Evolutionary conservation across 2,113 vertebrate genomes (phyloP).

Genomic region (Anoura caudifer): DNA sequence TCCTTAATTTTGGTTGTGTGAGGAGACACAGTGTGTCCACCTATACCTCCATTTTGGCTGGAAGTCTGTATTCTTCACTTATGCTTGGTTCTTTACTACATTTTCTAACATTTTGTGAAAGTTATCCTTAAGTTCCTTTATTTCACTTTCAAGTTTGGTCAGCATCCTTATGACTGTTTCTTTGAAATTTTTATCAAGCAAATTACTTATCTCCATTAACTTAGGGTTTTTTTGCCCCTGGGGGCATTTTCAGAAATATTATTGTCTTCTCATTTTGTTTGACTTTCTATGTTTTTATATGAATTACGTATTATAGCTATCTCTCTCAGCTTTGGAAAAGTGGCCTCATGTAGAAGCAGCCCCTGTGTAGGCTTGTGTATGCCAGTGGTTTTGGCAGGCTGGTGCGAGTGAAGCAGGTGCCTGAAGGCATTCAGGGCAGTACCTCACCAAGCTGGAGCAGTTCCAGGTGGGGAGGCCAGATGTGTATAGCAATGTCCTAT

Average conservation of each 20-base stretch:
- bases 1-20: too few relatives aligned
- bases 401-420: neutral
- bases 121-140: neutral
- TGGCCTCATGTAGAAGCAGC: neutral
- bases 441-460: neutral
- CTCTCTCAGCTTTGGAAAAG: neutral
- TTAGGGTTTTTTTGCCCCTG: neutral
- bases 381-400: neutral
- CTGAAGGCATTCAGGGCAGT: neutral
- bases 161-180: neutral
- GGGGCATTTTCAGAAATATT: neutral
- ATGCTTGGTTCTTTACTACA: neutral
- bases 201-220: neutral
- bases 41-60: too few relatives aligned
- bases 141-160: neutral
- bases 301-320: neutral
- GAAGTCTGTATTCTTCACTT: neutral
- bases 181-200: neutral
- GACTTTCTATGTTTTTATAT: neutral
- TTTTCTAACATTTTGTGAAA: neutral
- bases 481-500: neutral
- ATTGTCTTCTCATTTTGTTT: neutral
- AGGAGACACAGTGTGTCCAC: too few relatives aligned
- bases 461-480: neutral
- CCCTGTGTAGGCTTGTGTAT: neutral